These are phyloP conservation scores for Calameuta filiformis DNA, from an alignment of 2,888 invertebrate species.

Conservation along the genomic window DNA sequence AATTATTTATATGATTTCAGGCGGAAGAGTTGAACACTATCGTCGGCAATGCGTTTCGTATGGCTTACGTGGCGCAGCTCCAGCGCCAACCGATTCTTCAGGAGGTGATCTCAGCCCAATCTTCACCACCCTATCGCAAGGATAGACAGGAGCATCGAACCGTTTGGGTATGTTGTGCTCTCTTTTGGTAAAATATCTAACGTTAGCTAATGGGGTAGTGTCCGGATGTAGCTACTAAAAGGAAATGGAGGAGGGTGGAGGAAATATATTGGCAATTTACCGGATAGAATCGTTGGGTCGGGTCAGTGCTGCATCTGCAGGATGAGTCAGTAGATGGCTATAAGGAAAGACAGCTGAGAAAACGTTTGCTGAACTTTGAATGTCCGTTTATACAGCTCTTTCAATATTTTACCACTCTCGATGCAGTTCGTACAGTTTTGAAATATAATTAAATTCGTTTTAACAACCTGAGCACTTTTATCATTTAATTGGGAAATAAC, in stretches of 20 bases:
- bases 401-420: background rate
- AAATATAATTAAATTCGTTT: background rate
- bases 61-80: slow-evolving; percentile 89
- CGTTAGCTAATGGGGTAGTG: background rate
- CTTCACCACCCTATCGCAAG: slow-evolving; percentile 57
- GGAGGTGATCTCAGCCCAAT: slow-evolving; percentile 75
- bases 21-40: slow-evolving; percentile 88
- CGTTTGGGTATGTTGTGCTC: slow-evolving; percentile 52
- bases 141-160: slow-evolving; percentile 57
- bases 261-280: background rate
- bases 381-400: background rate
- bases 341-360: background rate
- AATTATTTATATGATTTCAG: slow-evolving; percentile 68
- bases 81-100: slow-evolving; percentile 76
- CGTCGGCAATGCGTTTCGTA: slow-evolving; percentile 91
- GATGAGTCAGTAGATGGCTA: background rate
- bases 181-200: background rate
- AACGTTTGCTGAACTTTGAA: background rate
- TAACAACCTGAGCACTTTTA: background rate
- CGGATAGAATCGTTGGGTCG: background rate
- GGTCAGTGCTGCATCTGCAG: background rate
- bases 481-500: background rate
- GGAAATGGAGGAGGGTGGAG: background rate
- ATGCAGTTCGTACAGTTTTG: background rate
- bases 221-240: background rate